Base-by-base conservation (phyloP, 2,113 vertebrate genomes). In the Dolichallabes microphthalmus region DNA sequence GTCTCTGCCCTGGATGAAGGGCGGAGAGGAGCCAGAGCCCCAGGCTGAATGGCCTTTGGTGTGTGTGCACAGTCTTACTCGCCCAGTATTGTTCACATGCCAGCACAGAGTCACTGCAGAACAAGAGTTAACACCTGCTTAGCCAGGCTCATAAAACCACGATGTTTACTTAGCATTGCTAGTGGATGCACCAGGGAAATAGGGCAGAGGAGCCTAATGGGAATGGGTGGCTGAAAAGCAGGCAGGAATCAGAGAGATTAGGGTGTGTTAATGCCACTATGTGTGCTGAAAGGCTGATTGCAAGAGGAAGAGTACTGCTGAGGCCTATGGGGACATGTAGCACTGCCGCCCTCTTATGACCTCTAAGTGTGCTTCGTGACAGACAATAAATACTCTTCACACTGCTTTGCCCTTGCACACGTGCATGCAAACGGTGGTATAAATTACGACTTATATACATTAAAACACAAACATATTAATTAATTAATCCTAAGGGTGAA, bases 81-180 rank as follows among this genome's bases (percentile, higher is more conserved):
- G 60, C 85, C 80, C 52, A 63, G 85, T 88, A 87, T 90, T 90
- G 89, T 90, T 90, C 89, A 83, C 89, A 88, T 90, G 89, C 89
- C 89, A 90, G 69, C 85, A 57, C 73, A 80, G 89, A 89, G 89
- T 89, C 87, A 89, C 75, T n/a, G 80, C 80, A 63, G 89, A 89
- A 89, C 89, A 88, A 90, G 87, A 87, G 89, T 88, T 88, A 90
- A 90, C 87, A 90, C 87, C 89, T 90, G 89, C 89, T 90, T 90
- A 88, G 87, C 83, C 69, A 74, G 68, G 76, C 87, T 87, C 80
- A 87, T 88, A 85, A 86, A 89, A 88, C 85, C 87, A 86, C 89
- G 80, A 77, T 89, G 89, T 90, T 90, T 88, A 90, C 83, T 87
- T 86, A 88, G 87, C 85, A 83, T 73, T 64, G 80, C 83, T 87